A percentile compares a stretch with the other conserved stretches of the same genome.
Evolutionary conservation across 2,888 invertebrate species (phyloP).

Genomic region (Congeria kusceri): DNA sequence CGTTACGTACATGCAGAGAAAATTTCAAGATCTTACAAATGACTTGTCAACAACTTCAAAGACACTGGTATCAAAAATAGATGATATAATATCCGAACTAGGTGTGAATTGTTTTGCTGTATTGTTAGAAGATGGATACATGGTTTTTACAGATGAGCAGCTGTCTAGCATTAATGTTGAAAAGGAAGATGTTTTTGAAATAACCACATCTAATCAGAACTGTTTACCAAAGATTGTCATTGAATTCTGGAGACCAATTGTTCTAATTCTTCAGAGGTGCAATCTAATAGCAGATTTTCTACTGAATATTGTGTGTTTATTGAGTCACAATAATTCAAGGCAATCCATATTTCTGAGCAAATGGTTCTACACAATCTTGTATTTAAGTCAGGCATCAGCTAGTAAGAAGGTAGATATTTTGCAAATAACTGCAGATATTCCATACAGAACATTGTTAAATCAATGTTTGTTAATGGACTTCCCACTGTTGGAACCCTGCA

Average conservation of each 20-base stretch:
- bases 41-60: conserved; percentile 1
- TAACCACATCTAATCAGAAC: not conserved
- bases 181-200: not conserved
- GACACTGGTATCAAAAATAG: conserved; percentile 6
- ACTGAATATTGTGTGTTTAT: conserved; percentile 33
- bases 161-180: conserved; percentile 11
- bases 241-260: conserved; percentile 54
- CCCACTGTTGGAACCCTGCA: too few species aligned
- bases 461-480: conserved; percentile 11
- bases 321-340: conserved; percentile 38
- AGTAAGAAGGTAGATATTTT: not conserved
- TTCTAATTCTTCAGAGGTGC: conserved; percentile 33
- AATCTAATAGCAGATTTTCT: conserved; percentile 37
- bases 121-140: conserved; percentile 56
- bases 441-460: conserved; percentile 27
- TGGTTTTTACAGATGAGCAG: conserved; percentile 55
- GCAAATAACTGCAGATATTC: conserved; percentile 3
- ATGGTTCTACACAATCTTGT: conserved; percentile 54
- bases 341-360: conserved; percentile 39
- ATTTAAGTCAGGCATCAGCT: not conserved
- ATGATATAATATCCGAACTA: conserved; percentile 12
- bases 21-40: conserved; percentile 22
- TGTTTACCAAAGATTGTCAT: conserved; percentile 37
- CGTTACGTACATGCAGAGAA: conserved; percentile 47
- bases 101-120: conserved; percentile 11